Percentiles rank a stretch among this genome's conserved stretches.
phyloP scores from a whole-genome alignment of 2,888 invertebrate genomes.

The Elysia crispata region DNA sequence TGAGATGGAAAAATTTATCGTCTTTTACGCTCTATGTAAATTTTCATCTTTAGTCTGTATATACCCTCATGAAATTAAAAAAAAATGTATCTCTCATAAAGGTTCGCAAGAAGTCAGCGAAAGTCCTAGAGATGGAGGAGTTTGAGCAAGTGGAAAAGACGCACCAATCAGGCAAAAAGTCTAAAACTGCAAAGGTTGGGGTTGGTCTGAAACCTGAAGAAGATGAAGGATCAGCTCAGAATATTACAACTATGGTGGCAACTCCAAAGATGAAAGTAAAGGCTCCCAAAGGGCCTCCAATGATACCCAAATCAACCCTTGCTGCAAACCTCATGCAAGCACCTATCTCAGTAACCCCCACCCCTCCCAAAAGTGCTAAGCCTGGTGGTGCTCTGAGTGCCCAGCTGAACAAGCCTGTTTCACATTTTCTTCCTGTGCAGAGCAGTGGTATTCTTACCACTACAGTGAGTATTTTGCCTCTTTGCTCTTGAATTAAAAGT shows the following conservation, averaged over 20 bases:
- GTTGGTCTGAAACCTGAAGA: background rate
- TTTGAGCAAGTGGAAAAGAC: conserved; percentile 73
- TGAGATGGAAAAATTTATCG: background rate
- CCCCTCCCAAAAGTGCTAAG: conserved; percentile 21
- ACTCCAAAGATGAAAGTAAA: background rate
- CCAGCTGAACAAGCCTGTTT: conserved; percentile 17
- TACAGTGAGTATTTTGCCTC: background rate
- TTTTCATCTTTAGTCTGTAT: background rate
- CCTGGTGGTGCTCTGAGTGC: conserved; percentile 17
- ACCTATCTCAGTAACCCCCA: background rate
- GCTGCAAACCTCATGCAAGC: background rate
- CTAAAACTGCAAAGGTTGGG: conserved; percentile 41
- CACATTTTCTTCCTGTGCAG: conserved; percentile 28
- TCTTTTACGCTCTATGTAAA: no score
- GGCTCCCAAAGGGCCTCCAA: background rate
- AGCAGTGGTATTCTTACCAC: conserved; percentile 14
- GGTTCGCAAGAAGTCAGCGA: conserved; percentile 95
- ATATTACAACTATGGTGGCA: background rate
- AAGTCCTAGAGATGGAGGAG: conserved; percentile 93
- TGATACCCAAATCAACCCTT: background rate
- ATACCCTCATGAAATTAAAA: background rate
- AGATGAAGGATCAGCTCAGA: background rate
- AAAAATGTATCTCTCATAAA: conserved; percentile 42
- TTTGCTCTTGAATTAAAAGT: no score
- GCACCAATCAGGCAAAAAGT: conserved; percentile 50